These are phyloP conservation scores for Melanotaenia parkinsoni DNA, from an alignment of 2,797 vertebrate species.

Conservation along the genomic window DNA sequence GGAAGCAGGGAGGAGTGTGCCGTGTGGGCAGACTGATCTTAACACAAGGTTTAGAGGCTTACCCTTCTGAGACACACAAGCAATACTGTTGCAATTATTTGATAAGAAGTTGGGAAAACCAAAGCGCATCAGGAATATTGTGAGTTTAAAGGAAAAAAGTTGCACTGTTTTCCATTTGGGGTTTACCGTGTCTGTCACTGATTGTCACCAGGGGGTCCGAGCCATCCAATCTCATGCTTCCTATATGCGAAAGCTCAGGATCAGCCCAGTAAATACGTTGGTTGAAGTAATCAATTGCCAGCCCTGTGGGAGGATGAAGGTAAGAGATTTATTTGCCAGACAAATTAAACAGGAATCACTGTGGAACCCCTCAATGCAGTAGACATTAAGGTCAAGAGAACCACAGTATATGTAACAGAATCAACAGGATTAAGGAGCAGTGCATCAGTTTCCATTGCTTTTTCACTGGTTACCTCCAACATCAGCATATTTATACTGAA, in stretches of 20 bases:
- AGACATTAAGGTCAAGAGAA: slow-evolving; percentile 33
- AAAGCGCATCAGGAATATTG: slow-evolving; percentile 19
- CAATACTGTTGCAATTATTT: slow-evolving; percentile 42
- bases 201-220: slow-evolving; percentile 90
- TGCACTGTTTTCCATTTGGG: slow-evolving; percentile 27
- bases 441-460: slow-evolving; percentile 7
- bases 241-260: slow-evolving; percentile 94
- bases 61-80: slow-evolving; percentile 25
- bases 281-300: slow-evolving; percentile 95
- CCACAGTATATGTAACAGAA: slow-evolving; percentile 19
- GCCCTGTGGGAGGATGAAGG: slow-evolving; percentile 82
- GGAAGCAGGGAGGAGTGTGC: neutral
- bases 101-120: slow-evolving; percentile 39
- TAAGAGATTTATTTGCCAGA: slow-evolving; percentile 71
- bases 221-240: slow-evolving; percentile 93
- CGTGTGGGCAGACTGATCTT: slow-evolving; percentile 27
- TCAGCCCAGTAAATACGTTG: slow-evolving; percentile 98
- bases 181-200: slow-evolving; percentile 90
- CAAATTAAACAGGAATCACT: slow-evolving; percentile 65
- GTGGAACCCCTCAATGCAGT: slow-evolving; percentile 33
- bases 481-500: slow-evolving; percentile 29
- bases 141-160: slow-evolving; percentile 28
- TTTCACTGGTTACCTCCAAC: slow-evolving; percentile 31
- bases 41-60: slow-evolving; percentile 15
- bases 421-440: slow-evolving; percentile 10